phyloP scores from a whole-genome alignment of 2,797 vertebrate genomes.

The Decapterus maruadsi region DNA sequence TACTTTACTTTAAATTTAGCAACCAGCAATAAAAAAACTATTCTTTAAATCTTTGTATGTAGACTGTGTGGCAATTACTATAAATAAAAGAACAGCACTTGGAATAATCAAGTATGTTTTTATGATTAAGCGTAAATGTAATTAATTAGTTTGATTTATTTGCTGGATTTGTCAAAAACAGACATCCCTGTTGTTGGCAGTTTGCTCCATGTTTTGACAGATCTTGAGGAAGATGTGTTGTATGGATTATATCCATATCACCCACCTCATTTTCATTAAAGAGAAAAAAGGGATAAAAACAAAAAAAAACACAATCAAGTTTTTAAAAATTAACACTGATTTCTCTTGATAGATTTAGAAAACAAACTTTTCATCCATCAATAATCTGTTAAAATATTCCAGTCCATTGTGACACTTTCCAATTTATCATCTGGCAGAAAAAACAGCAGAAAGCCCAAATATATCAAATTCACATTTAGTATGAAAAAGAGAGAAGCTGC shows the following conservation, averaged over 20 bases:
- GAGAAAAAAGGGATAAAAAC: not conserved
- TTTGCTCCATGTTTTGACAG: not conserved
- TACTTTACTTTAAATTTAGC: not conserved
- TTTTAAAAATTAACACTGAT: not conserved
- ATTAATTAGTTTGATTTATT: not conserved
- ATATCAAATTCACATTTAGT: not conserved
- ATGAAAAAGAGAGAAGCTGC: too few species aligned
- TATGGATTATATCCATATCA: not conserved
- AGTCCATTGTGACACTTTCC: not conserved
- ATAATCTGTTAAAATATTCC: not conserved
- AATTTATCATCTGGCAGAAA: not conserved
- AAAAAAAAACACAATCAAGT: not conserved
- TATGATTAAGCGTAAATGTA: not conserved
- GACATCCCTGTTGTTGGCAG: not conserved
- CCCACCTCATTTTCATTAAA: not conserved
- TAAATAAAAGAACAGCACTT: not conserved
- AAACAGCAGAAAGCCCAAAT: not conserved
- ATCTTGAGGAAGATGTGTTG: not conserved
- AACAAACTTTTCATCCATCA: not conserved
- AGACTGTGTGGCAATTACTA: not conserved
- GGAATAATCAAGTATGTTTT: not conserved
- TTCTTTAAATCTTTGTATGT: not conserved
- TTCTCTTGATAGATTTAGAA: not conserved
- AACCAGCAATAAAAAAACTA: not conserved
- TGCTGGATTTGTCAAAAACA: too few species aligned